phyloP scores from a whole-genome alignment of 2,797 vertebrate genomes.

The Peromyscus eremicus region DNA sequence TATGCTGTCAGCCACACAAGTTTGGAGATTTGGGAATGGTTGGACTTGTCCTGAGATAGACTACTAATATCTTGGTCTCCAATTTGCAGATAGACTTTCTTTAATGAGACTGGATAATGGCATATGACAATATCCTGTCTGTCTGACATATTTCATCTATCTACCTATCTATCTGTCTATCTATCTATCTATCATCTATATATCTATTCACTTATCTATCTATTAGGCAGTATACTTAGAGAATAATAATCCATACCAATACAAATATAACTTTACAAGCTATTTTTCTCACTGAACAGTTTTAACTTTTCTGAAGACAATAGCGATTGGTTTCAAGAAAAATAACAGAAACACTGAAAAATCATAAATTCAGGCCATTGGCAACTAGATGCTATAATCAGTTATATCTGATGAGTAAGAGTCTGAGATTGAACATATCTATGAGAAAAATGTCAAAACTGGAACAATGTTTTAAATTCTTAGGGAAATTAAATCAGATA shows the following conservation, averaged over 20 bases:
- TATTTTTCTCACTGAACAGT: background rate
- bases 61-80: background rate
- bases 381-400: background rate
- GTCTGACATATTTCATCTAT: background rate
- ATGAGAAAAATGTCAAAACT: background rate
- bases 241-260: background rate
- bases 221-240: background rate
- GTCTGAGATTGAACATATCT: background rate
- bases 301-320: constrained; percentile 64
- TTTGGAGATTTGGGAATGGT: background rate
- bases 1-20: background rate
- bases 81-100: background rate
- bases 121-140: background rate
- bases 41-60: background rate
- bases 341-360: constrained; percentile 19
- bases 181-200: too few species aligned
- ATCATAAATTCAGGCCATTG: background rate
- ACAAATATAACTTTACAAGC: background rate
- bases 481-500: constrained; percentile 56
- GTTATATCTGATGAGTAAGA: background rate
- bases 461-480: constrained; percentile 27
- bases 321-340: constrained; percentile 47
- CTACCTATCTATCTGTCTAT: background rate
- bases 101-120: background rate
- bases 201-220: too few species aligned